Conservation (phyloP, 2,888 invertebrate genomes). For the Pherbina coryleti region DNA sequence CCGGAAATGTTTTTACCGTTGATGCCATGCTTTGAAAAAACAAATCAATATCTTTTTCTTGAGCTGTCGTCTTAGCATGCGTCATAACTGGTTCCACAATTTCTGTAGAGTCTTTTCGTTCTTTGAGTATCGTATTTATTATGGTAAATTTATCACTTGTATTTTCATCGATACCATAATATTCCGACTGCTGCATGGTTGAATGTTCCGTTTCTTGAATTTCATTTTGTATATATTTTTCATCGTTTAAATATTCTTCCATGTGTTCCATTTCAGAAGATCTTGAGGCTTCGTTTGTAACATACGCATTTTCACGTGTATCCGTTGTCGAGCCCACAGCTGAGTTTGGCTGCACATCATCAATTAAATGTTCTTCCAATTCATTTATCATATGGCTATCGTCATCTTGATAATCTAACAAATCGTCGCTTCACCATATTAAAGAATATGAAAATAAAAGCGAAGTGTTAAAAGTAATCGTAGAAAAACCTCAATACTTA, state of each 20-base stretch:
- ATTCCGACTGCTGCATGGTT: neutral
- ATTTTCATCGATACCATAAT: neutral
- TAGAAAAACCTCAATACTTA: neutral
- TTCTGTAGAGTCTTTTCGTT: neutral
- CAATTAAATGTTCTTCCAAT: neutral
- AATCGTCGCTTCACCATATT: neutral
- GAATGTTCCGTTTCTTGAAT: neutral
- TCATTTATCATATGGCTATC: neutral
- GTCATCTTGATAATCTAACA: neutral
- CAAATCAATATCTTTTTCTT: constrained; percentile 45
- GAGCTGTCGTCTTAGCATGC: neutral
- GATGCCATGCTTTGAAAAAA: constrained; percentile 50
- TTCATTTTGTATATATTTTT: neutral
- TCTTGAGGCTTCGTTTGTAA: neutral
- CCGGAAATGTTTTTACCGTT: constrained; percentile 48
- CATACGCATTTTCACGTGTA: neutral
- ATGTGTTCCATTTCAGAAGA: neutral
- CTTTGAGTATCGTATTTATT: neutral
- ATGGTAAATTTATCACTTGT: neutral
- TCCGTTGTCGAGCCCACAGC: neutral
- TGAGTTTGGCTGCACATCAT: neutral
- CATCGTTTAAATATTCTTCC: neutral
- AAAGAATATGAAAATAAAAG: neutral
- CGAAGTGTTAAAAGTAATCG: neutral
- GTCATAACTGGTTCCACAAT: neutral